These are phyloP conservation scores for Oxygymnocypris stewartii DNA, from an alignment of 2,113 vertebrate genomes.

Conservation along the genomic window DNA sequence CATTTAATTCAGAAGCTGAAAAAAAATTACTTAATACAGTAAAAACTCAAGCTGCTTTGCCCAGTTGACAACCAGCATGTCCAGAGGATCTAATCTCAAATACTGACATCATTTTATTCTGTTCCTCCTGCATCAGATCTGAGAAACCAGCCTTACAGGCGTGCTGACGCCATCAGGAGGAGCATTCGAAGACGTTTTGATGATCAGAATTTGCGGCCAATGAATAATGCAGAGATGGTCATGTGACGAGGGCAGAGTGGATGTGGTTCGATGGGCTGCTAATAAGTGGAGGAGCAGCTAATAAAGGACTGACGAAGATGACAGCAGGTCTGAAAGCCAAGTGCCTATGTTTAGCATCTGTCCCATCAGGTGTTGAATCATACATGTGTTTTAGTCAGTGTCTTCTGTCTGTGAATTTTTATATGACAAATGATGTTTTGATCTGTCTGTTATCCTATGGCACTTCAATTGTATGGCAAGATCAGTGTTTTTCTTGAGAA, in stretches of 20 bases:
- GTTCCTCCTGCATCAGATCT: conserved; percentile 82
- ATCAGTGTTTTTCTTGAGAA: conserved; percentile 50
- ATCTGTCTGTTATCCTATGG: conserved; percentile 72
- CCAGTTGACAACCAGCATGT: conserved; percentile 83
- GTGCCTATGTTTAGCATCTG: conserved; percentile 81
- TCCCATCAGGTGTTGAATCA: conserved; percentile 67
- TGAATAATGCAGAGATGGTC: conserved; percentile 84
- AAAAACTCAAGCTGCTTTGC: conserved; percentile 88
- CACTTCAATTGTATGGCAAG: conserved; percentile 54
- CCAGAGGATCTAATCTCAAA: conserved; percentile 41
- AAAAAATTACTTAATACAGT: background rate
- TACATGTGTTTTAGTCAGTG: background rate
- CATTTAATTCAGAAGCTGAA: background rate
- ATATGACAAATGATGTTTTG: conserved; percentile 65
- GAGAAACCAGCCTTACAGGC: conserved; percentile 96
- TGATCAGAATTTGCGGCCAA: conserved; percentile 89
- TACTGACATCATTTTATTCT: conserved; percentile 61
- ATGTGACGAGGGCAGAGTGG: conserved; percentile 75
- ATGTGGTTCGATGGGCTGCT: conserved; percentile 54
- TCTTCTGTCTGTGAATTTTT: conserved; percentile 52
- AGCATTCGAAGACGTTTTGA: conserved; percentile 92
- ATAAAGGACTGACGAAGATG: conserved; percentile 68
- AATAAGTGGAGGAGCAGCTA: conserved; percentile 50
- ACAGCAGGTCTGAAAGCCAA: conserved; percentile 77
- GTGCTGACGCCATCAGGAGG: conserved; percentile 94